Conservation (phyloP, 2,113 vertebrate genomes). For the Lamprologus lemairii region DNA sequence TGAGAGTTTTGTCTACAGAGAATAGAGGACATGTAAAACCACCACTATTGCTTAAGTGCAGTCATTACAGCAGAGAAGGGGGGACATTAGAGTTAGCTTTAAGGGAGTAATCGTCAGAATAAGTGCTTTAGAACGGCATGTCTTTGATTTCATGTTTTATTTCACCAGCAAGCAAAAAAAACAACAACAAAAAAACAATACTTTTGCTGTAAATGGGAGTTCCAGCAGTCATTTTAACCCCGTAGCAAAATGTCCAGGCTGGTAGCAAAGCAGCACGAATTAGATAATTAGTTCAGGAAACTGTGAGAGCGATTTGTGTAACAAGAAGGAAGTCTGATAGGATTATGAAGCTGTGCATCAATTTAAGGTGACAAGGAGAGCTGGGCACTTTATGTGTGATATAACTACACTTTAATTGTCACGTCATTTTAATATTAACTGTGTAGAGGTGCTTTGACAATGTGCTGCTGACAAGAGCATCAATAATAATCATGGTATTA, state of each 20-base stretch:
- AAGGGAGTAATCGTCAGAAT: background rate
- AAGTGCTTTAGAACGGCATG: background rate
- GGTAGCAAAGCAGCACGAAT: conserved; percentile 9
- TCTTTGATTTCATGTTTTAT: background rate
- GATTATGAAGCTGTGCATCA: background rate
- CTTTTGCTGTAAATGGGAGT: background rate
- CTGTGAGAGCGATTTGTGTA: background rate
- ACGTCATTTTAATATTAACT: background rate
- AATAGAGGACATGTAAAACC: conserved; percentile 61
- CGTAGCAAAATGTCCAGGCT: background rate
- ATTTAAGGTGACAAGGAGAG: background rate
- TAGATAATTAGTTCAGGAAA: conserved; percentile 19
- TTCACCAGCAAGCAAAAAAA: background rate
- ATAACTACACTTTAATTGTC: conserved; percentile 37
- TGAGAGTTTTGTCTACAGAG: conserved; percentile 66
- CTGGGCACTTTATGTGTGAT: background rate
- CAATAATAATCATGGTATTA: background rate
- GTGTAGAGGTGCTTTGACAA: conserved; percentile 1
- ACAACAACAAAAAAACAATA: background rate
- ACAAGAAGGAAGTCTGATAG: background rate
- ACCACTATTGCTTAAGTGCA: background rate
- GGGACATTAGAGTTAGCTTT: background rate
- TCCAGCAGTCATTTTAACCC: background rate
- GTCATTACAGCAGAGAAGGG: background rate
- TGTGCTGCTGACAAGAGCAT: background rate